phyloP scores from a whole-genome alignment of 2,888 invertebrate species.

The Eilema depressum region DNA sequence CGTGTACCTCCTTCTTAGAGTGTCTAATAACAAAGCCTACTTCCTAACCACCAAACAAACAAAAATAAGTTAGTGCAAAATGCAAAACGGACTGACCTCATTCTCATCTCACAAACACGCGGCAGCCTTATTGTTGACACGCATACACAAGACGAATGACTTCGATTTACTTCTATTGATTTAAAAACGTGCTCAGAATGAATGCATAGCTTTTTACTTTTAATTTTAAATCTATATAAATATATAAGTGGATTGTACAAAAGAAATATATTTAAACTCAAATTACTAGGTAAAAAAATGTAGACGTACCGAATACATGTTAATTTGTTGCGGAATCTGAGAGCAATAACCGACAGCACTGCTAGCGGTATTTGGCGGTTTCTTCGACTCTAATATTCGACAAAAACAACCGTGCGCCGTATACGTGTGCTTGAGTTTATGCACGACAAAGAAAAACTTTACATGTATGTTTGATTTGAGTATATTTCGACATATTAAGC shows the following conservation, averaged over 20 bases:
- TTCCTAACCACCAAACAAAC: constrained; percentile 48
- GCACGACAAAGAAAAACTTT: constrained; percentile 62
- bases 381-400: constrained; percentile 82
- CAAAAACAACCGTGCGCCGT: constrained; percentile 74
- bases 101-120: constrained; percentile 48
- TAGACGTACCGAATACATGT: constrained; percentile 86
- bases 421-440: constrained; percentile 63
- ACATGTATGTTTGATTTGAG: constrained; percentile 66
- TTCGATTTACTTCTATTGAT: constrained; percentile 39
- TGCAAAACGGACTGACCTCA: constrained; percentile 63
- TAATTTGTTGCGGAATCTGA: constrained; percentile 87
- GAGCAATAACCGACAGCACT: constrained; percentile 84
- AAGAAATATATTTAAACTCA: constrained; percentile 73
- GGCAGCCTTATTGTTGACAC: constrained; percentile 53
- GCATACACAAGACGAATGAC: constrained; percentile 50
- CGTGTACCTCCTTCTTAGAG: constrained; percentile 30
- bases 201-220: constrained; percentile 19
- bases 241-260: constrained; percentile 43
- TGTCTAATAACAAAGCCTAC: constrained; percentile 44
- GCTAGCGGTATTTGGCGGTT: constrained; percentile 86
- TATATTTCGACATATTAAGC: constrained; percentile 76
- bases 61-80: constrained; percentile 57
- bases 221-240: constrained; percentile 13
- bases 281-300: constrained; percentile 81
- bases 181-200: constrained; percentile 29